Evolutionary conservation across 2,888 invertebrate genomes (phyloP).

Genomic region (Tiphia femorata): DNA sequence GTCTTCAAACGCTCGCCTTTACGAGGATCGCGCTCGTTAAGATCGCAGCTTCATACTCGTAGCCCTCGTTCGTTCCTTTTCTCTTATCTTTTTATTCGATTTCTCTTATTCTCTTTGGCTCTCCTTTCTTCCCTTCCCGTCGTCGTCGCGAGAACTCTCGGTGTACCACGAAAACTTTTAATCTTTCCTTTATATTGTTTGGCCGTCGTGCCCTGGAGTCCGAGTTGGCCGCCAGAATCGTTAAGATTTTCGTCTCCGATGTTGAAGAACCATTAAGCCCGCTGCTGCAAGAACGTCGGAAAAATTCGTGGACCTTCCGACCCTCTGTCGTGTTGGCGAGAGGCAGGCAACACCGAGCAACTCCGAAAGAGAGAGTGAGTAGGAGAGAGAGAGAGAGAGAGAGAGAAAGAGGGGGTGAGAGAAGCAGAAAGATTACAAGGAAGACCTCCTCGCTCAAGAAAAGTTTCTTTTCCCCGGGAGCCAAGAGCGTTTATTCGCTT

Average conservation of each 20-base stretch:
- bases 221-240: slow-evolving; percentile 28
- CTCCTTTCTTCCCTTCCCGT: background rate
- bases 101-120: too few species aligned
- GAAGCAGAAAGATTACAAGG: too few species aligned
- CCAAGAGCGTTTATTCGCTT: too few species aligned
- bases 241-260: slow-evolving; percentile 44
- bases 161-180: slow-evolving; percentile 49
- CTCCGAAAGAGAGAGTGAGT: background rate
- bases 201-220: slow-evolving; percentile 27
- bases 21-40: slow-evolving; percentile 1
- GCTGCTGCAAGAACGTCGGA: too few species aligned
- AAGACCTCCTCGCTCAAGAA: too few species aligned
- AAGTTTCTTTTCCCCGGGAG: too few species aligned
- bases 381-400: background rate
- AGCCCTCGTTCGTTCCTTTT: too few species aligned
- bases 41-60: too few species aligned
- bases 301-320: background rate
- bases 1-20: background rate
- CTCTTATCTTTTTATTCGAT: too few species aligned
- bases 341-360: background rate
- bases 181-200: slow-evolving; percentile 43
- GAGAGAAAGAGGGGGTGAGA: too few species aligned
- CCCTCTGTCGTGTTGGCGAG: background rate
- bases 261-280: slow-evolving; percentile 21
- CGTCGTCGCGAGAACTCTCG: too few species aligned